phyloP scores from a whole-genome alignment of 2,797 vertebrate species.

The Thaleichthys pacificus region DNA sequence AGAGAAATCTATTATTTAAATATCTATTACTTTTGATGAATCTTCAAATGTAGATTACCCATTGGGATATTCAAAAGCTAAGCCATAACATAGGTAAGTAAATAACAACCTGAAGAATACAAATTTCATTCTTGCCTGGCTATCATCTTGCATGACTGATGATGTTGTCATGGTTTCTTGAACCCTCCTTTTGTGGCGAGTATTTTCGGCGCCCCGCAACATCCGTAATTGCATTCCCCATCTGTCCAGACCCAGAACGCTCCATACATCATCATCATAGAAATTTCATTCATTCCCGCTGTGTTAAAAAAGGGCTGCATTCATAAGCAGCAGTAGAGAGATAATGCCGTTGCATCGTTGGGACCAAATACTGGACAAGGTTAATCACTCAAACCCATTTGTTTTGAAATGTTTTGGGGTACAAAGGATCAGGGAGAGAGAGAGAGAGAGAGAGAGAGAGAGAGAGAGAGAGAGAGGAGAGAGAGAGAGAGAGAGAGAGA shows the following conservation, averaged over 20 bases:
- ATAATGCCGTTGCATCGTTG: conserved; percentile 47
- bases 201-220: conserved; percentile 56
- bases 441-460: background rate
- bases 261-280: conserved; percentile 73
- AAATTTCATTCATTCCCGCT: conserved; percentile 70
- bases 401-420: conserved; percentile 49
- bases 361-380: conserved; percentile 49
- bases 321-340: conserved; percentile 57
- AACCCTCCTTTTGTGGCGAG: conserved; percentile 65
- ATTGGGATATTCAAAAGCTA: background rate
- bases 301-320: conserved; percentile 49
- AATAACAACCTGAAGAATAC: conserved; percentile 52
- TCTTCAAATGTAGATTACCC: background rate
- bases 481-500: background rate
- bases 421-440: conserved; percentile 8
- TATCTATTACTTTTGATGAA: background rate
- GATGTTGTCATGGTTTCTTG: conserved; percentile 61
- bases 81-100: conserved; percentile 6
- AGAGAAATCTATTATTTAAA: background rate
- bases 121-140: conserved; percentile 66
- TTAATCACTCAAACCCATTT: conserved; percentile 62
- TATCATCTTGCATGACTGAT: conserved; percentile 66
- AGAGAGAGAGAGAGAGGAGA: background rate
- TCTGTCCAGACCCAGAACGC: conserved; percentile 62
- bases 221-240: conserved; percentile 73